Conservation (phyloP, 1,140 invertebrate species). For the Trichonephila inaurata region DNA sequence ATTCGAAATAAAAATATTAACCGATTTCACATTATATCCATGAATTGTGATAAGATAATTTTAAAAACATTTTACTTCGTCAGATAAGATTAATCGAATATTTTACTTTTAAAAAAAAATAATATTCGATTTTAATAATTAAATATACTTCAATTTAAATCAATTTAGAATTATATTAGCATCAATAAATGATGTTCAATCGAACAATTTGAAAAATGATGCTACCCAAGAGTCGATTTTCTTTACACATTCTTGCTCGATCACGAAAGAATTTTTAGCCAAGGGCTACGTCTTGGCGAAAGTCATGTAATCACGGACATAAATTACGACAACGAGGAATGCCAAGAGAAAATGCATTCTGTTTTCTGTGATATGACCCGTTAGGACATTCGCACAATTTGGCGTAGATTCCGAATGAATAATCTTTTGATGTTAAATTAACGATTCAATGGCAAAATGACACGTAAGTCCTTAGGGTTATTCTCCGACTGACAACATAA, state of each 20-base stretch:
- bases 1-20: no score
- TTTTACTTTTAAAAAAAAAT: no score
- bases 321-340: neutral
- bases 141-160: no score
- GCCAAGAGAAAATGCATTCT: neutral
- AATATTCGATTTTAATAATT: no score
- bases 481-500: neutral
- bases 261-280: neutral
- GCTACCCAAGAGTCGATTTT: neutral
- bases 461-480: neutral
- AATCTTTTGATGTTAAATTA: slow-evolving; percentile 34
- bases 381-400: neutral
- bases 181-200: neutral
- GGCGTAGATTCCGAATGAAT: neutral
- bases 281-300: neutral
- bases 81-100: no score
- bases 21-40: no score
- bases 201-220: neutral
- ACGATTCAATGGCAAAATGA: slow-evolving; percentile 32
- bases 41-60: no score
- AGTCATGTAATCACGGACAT: neutral
- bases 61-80: no score
- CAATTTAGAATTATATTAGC: no score
- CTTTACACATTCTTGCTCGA: neutral
- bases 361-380: neutral